These are phyloP conservation scores for Danio aesculapii DNA, from an alignment of 2,797 vertebrate species.

Conservation along the genomic window DNA sequence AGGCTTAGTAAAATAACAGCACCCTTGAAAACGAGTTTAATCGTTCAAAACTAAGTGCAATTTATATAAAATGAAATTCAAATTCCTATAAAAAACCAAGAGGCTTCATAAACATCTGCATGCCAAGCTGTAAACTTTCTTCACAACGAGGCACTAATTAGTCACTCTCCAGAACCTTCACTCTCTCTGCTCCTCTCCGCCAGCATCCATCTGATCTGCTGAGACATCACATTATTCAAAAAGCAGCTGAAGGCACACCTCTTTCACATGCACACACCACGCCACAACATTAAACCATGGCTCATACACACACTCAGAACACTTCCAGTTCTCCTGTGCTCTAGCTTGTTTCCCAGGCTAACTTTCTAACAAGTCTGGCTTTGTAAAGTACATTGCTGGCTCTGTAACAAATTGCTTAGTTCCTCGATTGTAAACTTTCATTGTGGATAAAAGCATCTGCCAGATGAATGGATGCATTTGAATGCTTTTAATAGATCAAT, in stretches of 20 bases:
- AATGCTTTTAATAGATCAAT: background rate
- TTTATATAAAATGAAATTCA: background rate
- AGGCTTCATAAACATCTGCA: background rate
- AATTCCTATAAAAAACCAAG: background rate
- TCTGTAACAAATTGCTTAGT: background rate
- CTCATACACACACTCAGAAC: slow-evolving; percentile 11
- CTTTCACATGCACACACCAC: background rate
- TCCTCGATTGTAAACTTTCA: background rate
- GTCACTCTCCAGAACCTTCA: background rate
- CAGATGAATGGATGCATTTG: background rate
- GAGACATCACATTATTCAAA: background rate
- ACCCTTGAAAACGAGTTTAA: background rate
- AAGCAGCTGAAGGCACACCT: background rate
- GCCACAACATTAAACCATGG: background rate
- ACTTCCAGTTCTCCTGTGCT: slow-evolving; percentile 29
- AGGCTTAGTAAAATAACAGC: background rate
- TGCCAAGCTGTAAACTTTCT: background rate
- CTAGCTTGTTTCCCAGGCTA: background rate
- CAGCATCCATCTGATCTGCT: background rate
- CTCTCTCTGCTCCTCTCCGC: background rate
- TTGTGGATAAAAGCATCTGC: background rate
- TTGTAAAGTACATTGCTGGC: background rate
- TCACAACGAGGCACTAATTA: background rate
- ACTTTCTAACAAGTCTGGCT: background rate
- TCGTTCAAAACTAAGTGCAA: background rate